Evolutionary conservation across 2,888 invertebrate species (phyloP), one percentile per base, ranked within the genome.

Genomic region (Tetranychus piercei): DNA sequence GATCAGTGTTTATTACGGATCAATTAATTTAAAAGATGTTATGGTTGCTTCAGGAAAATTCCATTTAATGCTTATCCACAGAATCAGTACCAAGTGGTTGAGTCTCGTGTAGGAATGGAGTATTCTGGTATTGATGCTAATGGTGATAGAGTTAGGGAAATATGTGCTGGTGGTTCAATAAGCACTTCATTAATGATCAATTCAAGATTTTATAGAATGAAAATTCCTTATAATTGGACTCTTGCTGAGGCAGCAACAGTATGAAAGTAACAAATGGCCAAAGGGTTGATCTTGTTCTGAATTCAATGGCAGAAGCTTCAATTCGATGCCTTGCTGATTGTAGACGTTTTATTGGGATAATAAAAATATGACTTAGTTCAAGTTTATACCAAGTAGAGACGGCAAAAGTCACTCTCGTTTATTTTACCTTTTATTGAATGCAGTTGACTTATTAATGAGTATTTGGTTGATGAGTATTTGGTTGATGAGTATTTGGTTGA

Each of bases 211-310:
- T 92, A 92, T 85, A 85, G 91, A 82, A 83, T 83, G 82, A 75
- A 79, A 18, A 79, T 84, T 9, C 83, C 83, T 6, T 80, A 80
- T 1, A 72, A 77, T 6, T 83, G 83, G 83, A 79, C 80, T 23
- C 77, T 95, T 81, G 91, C 92, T 83, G 87, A 94, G 82, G 94
- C 94, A 22, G 88, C 94, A n/a, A 92, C 94, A 0, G 89, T 95
- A 79, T 84, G 74, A 81, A 80, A 76, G 80, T 78, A 44, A 84
- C 84, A 0, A 79, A 81, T 71, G 85, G 85, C 64, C 81, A 80
- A 22, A 79, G 84, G 82, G 85, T 86, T 23, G 83, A 85, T 79
- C 81, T 86, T 73, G 82, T 86, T n/a, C 81, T 85, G 77, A 85
- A 85, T 80, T 86, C 85, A 1, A 81, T 85, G 74, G 82, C 85